Percentiles rank a stretch among this genome's conserved stretches.
Conservation (phyloP, 2,113 vertebrate species). For the Perca fluviatilis region DNA sequence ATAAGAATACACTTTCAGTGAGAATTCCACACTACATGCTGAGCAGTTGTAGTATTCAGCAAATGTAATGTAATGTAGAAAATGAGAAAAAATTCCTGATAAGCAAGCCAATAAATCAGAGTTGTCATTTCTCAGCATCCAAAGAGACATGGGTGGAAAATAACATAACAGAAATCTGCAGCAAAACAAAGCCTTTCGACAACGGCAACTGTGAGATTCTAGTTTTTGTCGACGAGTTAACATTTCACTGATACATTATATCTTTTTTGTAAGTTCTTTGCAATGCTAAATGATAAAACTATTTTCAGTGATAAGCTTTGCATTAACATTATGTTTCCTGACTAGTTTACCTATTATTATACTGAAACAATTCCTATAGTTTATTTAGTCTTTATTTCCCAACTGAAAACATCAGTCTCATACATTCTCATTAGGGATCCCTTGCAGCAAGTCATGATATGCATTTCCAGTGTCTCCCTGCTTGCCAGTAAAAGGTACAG, state of each 20-base stretch:
- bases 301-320: neutral
- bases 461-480: constrained; percentile 35
- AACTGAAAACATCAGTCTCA: constrained; percentile 26
- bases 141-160: neutral
- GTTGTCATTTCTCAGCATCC: neutral
- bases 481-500: constrained; percentile 49
- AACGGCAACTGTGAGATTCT: neutral
- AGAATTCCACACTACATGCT: neutral
- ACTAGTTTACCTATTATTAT: neutral
- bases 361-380: neutral
- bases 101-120: neutral
- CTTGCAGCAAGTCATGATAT: constrained; percentile 43
- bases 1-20: neutral
- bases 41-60: neutral
- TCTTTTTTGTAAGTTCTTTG: neutral
- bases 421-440: constrained; percentile 15
- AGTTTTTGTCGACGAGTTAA: neutral
- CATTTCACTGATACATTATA: neutral
- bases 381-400: constrained; percentile 1
- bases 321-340: neutral
- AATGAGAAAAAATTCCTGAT: neutral
- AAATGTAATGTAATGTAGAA: neutral
- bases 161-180: constrained; percentile 2
- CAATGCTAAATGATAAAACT: neutral
- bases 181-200: neutral